A percentile compares a stretch with the other conserved stretches of the same genome.
Evolutionary conservation across 2,888 invertebrate genomes (phyloP).

Genomic region (Mesoligia furuncula): DNA sequence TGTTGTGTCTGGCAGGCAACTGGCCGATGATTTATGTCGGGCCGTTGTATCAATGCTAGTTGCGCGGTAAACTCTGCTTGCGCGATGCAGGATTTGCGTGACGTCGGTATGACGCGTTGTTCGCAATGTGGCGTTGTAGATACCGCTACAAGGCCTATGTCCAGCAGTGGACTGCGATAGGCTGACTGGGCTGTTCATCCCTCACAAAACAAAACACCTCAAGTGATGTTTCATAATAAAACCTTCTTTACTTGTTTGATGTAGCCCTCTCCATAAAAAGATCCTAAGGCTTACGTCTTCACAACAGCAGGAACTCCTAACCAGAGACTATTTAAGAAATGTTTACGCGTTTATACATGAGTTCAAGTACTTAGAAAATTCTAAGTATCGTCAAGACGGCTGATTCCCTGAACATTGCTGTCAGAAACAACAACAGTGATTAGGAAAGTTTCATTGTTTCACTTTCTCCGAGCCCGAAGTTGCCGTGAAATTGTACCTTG

Average conservation of each 20-base stretch:
- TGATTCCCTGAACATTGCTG: conserved; percentile 37
- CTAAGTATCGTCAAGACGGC: conserved; percentile 37
- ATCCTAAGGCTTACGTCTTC: not conserved
- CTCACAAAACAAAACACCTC: not conserved
- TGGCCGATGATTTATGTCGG: no score
- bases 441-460: conserved; percentile 54
- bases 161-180: no score
- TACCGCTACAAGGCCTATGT: no score
- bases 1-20: no score
- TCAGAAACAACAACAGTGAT: conserved; percentile 58
- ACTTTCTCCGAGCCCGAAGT: conserved; percentile 38
- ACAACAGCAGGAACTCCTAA: conserved; percentile 3
- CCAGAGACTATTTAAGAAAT: conserved; percentile 26
- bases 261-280: not conserved
- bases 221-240: not conserved
- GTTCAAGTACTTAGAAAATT: conserved; percentile 33
- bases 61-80: no score
- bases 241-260: not conserved
- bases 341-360: conserved; percentile 47
- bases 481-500: conserved; percentile 8
- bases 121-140: no score
- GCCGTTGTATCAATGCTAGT: no score
- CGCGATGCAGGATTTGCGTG: no score
- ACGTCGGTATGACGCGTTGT: no score
- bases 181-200: no score